Evolutionary conservation across 2,888 invertebrate species (phyloP), one percentile per base, ranked within the genome.

Genomic region (Apamea sordens): DNA sequence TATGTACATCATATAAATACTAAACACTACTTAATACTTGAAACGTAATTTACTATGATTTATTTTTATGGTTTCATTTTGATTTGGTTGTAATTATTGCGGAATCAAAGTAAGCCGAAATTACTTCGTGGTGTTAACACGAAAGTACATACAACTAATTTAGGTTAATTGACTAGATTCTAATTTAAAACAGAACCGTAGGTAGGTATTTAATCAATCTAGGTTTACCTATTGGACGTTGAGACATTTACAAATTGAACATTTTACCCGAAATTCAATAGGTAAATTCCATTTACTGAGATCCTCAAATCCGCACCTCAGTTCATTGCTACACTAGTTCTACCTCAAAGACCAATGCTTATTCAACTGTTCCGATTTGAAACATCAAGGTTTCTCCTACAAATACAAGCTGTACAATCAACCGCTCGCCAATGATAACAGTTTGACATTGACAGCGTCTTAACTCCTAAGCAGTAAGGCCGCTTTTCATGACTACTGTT

Each of bases 341-440:
- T 65, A 65, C 0, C 47, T 41, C 61, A 56, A 56, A 83, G 24
- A 24, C 28, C 59, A 73, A 74, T 72, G 64, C 72, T 79, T 71
- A 78, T 61, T 63, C 76, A 65, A 76, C 70, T 72, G 68, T 65
- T 69, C 10, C 64, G 41, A 65, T 74, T 69, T 32, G 15, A 32
- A 64, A 73, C 53, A 75, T 44, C 64, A 73, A 61, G 36, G n/a
- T 59, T 59, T 63, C 70, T 59, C 18, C 28, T 86, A 88, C 72
- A 80, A 86, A 86, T 68, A 86, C 85, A 80, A 82, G 64, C 47
- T 53, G 59, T 61, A 79, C 73, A 15, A 44, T 53, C 50, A 61
- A 21, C 67, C 32, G 8, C 44, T 56, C 44, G 7, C 50, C 7
- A 64, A 79, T 28, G 64, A n/a, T 15, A 36, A 32, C 21, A n/a